Evolutionary conservation across 1,140 invertebrate species (phyloP).

Genomic region (Asobara japonica): DNA sequence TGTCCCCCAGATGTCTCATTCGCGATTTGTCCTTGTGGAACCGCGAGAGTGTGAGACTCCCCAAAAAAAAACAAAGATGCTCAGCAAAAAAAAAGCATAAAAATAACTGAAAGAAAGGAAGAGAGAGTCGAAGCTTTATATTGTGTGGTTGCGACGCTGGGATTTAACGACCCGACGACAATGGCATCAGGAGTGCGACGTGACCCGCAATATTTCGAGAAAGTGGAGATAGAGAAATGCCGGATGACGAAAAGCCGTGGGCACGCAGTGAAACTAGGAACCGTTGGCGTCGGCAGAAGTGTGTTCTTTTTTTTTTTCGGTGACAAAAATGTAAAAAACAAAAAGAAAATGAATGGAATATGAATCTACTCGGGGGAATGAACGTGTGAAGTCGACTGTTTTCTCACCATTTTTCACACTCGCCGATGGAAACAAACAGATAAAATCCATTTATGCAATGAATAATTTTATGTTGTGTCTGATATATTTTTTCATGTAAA

Average conservation of each 20-base stretch:
- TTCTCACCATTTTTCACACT: neutral
- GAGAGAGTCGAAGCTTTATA: conserved; percentile 28
- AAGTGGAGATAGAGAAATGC: conserved; percentile 23
- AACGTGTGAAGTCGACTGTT: neutral
- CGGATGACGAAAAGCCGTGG: conserved; percentile 21
- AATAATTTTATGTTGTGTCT: neutral
- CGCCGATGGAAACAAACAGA: neutral
- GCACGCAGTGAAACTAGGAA: conserved; percentile 7
- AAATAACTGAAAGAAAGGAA: neutral
- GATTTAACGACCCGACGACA: conserved; percentile 32
- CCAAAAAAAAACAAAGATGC: neutral
- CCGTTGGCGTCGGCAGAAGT: neutral
- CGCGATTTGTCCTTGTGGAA: neutral
- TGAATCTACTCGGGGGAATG: neutral
- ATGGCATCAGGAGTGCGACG: conserved; percentile 29
- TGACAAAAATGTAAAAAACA: conserved; percentile 21
- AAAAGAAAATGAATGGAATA: conserved; percentile 19
- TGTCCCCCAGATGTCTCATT: neutral
- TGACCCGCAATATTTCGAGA: conserved; percentile 29
- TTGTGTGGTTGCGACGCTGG: conserved; percentile 25
- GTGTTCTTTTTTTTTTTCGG: too few species aligned
- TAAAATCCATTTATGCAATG: neutral
- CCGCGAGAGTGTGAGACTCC: neutral
- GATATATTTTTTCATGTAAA: neutral
- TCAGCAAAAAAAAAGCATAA: neutral